phyloP scores from a whole-genome alignment of 2,888 invertebrate genomes.

The Lepetodrilus schrolli region DNA sequence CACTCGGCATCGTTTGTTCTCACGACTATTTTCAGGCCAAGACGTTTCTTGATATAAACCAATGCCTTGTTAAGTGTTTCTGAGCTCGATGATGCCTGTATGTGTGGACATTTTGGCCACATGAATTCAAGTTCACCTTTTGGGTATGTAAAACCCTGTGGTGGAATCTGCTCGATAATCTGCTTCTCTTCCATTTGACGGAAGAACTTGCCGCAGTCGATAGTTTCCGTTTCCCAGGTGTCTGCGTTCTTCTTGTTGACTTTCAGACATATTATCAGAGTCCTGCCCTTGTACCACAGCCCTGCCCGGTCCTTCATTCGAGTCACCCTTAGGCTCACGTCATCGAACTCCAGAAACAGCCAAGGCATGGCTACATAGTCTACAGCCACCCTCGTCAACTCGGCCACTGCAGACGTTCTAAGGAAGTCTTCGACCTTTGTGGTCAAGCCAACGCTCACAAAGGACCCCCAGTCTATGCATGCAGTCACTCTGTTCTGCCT shows the following conservation, averaged over 20 bases:
- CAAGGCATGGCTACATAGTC: slow-evolving; percentile 31
- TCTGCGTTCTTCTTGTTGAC: slow-evolving; percentile 24
- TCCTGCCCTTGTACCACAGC: slow-evolving; percentile 15
- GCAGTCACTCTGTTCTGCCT: slow-evolving; percentile 5
- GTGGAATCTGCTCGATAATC: background rate
- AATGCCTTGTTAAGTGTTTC: slow-evolving; percentile 21
- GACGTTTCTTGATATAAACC: slow-evolving; percentile 1
- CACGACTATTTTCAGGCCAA: slow-evolving; percentile 29
- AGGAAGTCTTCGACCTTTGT: slow-evolving; percentile 22
- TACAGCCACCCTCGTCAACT: slow-evolving; percentile 21
- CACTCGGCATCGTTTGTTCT: slow-evolving; percentile 21
- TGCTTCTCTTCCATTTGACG: slow-evolving; percentile 19
- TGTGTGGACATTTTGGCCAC: slow-evolving; percentile 16
- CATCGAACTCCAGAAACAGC: slow-evolving; percentile 31
- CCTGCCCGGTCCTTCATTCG: slow-evolving; percentile 31
- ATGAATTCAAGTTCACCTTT: background rate
- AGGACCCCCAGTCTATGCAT: slow-evolving; percentile 32
- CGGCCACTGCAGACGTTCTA: background rate
- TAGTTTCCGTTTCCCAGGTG: slow-evolving; percentile 12
- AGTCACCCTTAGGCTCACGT: slow-evolving; percentile 11
- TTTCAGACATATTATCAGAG: slow-evolving; percentile 30
- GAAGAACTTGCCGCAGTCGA: slow-evolving; percentile 32
- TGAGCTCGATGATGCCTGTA: slow-evolving; percentile 25
- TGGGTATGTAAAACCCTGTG: background rate
- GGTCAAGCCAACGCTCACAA: slow-evolving; percentile 25